These are phyloP conservation scores for Anguilla anguilla DNA, from an alignment of 2,797 vertebrate genomes.

Conservation along the genomic window DNA sequence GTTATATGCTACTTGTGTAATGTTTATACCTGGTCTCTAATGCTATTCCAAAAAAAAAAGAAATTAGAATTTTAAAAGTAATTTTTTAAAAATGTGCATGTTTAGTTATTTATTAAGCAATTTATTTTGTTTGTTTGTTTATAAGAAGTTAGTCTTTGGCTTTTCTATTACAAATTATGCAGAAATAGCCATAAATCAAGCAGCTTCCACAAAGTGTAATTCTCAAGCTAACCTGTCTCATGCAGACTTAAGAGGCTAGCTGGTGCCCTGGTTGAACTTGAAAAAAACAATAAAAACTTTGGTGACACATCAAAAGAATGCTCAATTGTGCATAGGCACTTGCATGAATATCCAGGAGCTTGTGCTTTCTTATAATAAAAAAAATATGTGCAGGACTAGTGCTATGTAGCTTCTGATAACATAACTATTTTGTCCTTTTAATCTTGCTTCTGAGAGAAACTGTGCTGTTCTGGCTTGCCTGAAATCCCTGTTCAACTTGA, in stretches of 20 bases:
- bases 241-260: slow-evolving; percentile 49
- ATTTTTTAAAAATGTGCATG: too few species aligned
- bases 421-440: background rate
- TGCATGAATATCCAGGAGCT: background rate
- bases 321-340: slow-evolving; percentile 61
- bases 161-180: background rate
- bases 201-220: slow-evolving; percentile 25
- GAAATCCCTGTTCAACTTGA: background rate
- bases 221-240: slow-evolving; percentile 39
- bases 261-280: slow-evolving; percentile 45
- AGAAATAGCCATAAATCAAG: slow-evolving; percentile 24
- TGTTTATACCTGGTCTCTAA: background rate
- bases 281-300: slow-evolving; percentile 34
- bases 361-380: background rate
- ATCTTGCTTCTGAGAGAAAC: background rate
- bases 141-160: background rate
- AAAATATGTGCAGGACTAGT: background rate
- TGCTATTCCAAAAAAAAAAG: background rate
- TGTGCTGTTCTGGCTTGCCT: background rate
- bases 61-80: background rate
- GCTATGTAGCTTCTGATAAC: background rate
- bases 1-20: background rate
- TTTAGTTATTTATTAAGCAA: too few species aligned
- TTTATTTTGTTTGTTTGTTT: too few species aligned
- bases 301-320: slow-evolving; percentile 44